These are phyloP conservation scores for Mesoclemmys tuberculata DNA, from an alignment of 2,113 vertebrate species.

Conservation along the genomic window DNA sequence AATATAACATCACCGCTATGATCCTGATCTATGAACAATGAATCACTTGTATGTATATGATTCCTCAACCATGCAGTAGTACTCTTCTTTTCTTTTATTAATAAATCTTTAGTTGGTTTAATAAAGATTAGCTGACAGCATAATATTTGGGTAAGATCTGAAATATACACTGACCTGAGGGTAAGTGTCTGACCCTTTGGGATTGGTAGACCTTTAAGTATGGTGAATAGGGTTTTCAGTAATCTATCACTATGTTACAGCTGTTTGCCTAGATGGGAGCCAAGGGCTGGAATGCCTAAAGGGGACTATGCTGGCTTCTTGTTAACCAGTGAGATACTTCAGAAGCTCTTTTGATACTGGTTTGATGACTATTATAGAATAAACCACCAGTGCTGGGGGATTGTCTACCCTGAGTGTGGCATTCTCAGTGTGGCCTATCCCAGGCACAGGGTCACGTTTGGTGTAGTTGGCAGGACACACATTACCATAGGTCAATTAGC, in stretches of 20 bases:
- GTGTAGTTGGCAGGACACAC: no score
- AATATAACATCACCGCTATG: background rate
- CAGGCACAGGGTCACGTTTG: background rate
- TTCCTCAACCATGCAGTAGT: background rate
- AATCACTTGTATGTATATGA: background rate
- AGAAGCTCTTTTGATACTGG: background rate
- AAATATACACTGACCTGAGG: no score
- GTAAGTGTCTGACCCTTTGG: no score
- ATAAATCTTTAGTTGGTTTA: no score
- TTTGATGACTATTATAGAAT: background rate
- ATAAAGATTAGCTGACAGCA: no score
- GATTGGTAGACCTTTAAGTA: no score
- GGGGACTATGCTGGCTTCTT: background rate
- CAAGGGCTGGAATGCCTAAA: background rate
- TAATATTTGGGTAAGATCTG: no score
- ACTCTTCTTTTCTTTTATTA: background rate
- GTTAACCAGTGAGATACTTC: no score
- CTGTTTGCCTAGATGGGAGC: background rate
- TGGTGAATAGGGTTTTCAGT: no score
- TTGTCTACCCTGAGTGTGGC: background rate
- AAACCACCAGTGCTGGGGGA: background rate
- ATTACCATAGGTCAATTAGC: no score
- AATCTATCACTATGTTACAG: background rate
- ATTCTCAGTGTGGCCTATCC: background rate
- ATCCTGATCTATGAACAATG: background rate